A percentile compares a stretch with the other conserved stretches of the same genome.
These are phyloP conservation scores for Perca fluviatilis DNA, from an alignment of 2,113 vertebrate genomes.

Conservation along the genomic window DNA sequence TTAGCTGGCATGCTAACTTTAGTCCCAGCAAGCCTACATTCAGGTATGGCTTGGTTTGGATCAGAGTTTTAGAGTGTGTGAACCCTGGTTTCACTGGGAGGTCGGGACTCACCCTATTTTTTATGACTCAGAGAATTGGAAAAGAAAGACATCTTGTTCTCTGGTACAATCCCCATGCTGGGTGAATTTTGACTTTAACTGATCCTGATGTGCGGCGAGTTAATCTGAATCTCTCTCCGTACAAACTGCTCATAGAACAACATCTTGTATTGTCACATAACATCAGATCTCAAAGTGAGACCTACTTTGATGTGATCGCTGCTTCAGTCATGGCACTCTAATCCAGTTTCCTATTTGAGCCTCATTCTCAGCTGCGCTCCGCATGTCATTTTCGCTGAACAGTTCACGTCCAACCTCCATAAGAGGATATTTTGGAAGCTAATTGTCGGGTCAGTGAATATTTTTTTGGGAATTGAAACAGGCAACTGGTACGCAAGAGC, in stretches of 20 bases:
- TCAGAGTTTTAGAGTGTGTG: too few species aligned
- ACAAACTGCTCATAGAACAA: slow-evolving; percentile 76
- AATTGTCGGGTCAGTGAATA: slow-evolving; percentile 61
- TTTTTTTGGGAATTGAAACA: slow-evolving; percentile 34
- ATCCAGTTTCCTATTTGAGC: slow-evolving; percentile 78
- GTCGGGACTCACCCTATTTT: slow-evolving; percentile 11
- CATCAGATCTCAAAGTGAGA: slow-evolving; percentile 77
- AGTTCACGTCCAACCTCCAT: slow-evolving; percentile 46
- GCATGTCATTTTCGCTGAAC: slow-evolving; percentile 71
- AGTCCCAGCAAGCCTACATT: too few species aligned
- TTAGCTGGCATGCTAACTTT: too few species aligned
- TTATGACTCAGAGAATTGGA: slow-evolving; percentile 59
- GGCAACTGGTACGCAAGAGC: slow-evolving; percentile 22
- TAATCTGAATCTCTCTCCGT: slow-evolving; percentile 72
- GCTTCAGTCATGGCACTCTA: slow-evolving; percentile 77
- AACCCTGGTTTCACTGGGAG: too few species aligned
- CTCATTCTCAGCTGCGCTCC: slow-evolving; percentile 65
- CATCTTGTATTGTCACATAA: slow-evolving; percentile 82
- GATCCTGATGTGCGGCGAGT: slow-evolving; percentile 73
- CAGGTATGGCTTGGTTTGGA: too few species aligned
- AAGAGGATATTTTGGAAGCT: slow-evolving; percentile 62
- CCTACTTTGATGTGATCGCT: slow-evolving; percentile 80
- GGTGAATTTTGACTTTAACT: slow-evolving; percentile 74
- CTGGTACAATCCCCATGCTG: slow-evolving; percentile 45
- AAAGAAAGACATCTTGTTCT: slow-evolving; percentile 76